These are phyloP conservation scores for Apis laboriosa DNA, from an alignment of 1,140 invertebrate species.

Conservation along the genomic window DNA sequence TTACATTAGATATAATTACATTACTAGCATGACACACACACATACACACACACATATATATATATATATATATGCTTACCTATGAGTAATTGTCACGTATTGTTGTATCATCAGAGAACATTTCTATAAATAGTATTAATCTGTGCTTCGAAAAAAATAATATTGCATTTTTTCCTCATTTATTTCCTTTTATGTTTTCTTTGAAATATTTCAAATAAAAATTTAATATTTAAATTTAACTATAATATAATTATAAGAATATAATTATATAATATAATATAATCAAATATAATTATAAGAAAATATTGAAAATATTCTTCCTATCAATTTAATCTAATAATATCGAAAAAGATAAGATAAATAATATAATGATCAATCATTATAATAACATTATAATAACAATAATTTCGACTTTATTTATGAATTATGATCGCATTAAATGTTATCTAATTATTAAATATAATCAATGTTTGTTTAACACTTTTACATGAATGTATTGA, in stretches of 20 bases:
- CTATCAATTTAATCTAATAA: neutral
- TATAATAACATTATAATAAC: neutral
- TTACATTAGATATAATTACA: neutral
- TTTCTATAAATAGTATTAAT: neutral
- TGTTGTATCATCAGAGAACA: neutral
- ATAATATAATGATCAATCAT: neutral
- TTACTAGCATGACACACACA: neutral
- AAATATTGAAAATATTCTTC: neutral
- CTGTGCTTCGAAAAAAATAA: neutral
- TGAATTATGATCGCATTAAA: too few relatives aligned
- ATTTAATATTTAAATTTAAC: too few relatives aligned
- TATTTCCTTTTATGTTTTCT: neutral
- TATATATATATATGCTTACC: neutral
- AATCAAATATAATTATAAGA: neutral
- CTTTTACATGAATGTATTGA: too few relatives aligned
- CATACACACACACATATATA: too few relatives aligned
- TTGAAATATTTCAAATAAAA: too few relatives aligned
- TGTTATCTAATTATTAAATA: too few relatives aligned
- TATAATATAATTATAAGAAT: neutral
- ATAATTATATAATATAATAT: neutral
- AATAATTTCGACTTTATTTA: neutral
- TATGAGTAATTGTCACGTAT: conserved; percentile 20
- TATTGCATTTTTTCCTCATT: neutral
- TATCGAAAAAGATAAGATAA: neutral
- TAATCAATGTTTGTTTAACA: too few relatives aligned